A percentile compares a stretch with the other conserved stretches of the same genome.
Evolutionary conservation across 2,888 invertebrate species (phyloP).

Genomic region (Megamerina dolium): DNA sequence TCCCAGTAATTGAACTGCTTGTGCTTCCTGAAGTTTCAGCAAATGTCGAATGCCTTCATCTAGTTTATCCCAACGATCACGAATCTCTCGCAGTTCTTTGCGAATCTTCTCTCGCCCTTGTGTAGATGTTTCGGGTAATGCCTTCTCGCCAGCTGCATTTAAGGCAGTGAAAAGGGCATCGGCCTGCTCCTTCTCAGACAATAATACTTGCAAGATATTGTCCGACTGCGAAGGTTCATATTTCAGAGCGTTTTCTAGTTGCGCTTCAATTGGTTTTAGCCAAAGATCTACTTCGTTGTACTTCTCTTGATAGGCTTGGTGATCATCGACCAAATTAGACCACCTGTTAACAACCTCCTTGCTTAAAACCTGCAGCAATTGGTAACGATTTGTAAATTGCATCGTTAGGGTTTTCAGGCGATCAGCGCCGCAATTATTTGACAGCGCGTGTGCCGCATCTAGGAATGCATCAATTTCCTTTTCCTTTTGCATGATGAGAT

Average conservation of each 20-base stretch:
- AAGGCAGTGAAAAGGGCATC: conserved; percentile 70
- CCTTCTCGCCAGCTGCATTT: conserved; percentile 74
- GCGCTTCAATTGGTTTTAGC: conserved; percentile 70
- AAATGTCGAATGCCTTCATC: conserved; percentile 77
- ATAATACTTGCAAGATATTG: conserved; percentile 64
- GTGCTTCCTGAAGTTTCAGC: conserved; percentile 79
- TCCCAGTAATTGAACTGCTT: conserved; percentile 74
- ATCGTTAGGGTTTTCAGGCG: conserved; percentile 79
- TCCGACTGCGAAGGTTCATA: conserved; percentile 62
- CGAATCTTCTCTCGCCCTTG: conserved; percentile 84
- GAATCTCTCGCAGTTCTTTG: conserved; percentile 71
- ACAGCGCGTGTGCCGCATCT: conserved; percentile 79
- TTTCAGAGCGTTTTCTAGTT: conserved; percentile 58
- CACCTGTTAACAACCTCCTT: conserved; percentile 83
- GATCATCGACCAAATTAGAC: conserved; percentile 77
- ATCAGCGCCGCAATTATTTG: conserved; percentile 78
- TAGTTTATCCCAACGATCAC: conserved; percentile 83
- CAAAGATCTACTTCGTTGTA: conserved; percentile 69
- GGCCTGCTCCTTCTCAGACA: conserved; percentile 78
- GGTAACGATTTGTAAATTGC: conserved; percentile 84
- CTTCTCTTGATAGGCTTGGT: conserved; percentile 70
- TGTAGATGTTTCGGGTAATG: conserved; percentile 89
- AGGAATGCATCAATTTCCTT: conserved; percentile 81
- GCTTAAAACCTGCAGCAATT: conserved; percentile 70
- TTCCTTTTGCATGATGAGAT: conserved; percentile 73